Percentiles rank a stretch among this genome's conserved stretches.
These are phyloP conservation scores for Scomber japonicus DNA, from an alignment of 2,113 vertebrate genomes.

Conservation along the genomic window DNA sequence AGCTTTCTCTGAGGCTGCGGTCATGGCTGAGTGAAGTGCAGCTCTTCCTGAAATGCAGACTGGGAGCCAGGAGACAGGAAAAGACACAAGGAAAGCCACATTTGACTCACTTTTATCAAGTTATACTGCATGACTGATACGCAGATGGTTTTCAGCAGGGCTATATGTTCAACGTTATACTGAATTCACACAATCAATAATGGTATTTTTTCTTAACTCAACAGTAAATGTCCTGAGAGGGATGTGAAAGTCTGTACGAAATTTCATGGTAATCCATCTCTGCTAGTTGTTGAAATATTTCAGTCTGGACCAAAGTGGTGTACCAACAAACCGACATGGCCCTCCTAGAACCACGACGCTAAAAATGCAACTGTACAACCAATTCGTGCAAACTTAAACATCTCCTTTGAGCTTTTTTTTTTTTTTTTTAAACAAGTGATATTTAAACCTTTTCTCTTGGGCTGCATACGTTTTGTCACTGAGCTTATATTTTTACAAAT, in stretches of 20 bases:
- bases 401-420: background rate
- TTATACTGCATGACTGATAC: background rate
- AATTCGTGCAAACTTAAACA: slow-evolving; percentile 8
- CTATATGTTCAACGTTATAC: no score
- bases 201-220: no score
- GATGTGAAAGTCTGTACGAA: background rate
- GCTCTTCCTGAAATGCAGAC: slow-evolving; percentile 51
- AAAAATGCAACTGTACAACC: background rate
- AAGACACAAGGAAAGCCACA: slow-evolving; percentile 36
- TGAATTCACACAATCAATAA: no score
- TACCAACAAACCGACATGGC: background rate
- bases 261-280: background rate
- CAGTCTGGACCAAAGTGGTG: background rate
- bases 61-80: slow-evolving; percentile 24
- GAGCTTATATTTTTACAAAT: background rate
- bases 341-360: background rate
- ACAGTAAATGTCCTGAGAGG: no score
- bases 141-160: no score
- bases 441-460: background rate
- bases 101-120: background rate
- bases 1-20: slow-evolving; percentile 59
- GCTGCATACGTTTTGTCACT: background rate
- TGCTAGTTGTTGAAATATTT: background rate
- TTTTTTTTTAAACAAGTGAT: slow-evolving; percentile 5
- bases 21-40: slow-evolving; percentile 59